phyloP scores from a whole-genome alignment of 2,797 vertebrate genomes.

The Argya squamiceps region DNA sequence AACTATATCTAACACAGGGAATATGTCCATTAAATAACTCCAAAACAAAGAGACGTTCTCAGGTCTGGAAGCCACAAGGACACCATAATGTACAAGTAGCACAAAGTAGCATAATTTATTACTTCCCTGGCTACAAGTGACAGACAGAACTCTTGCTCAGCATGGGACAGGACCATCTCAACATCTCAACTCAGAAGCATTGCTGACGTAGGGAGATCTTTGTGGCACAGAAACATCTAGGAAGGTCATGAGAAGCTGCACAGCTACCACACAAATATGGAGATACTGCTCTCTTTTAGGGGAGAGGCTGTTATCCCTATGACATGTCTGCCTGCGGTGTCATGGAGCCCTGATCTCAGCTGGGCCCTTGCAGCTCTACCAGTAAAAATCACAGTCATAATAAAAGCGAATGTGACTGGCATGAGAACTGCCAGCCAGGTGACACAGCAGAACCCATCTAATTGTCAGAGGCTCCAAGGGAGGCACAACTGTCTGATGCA shows the following conservation, averaged over 20 bases:
- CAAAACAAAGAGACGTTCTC: background rate
- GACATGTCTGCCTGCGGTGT: background rate
- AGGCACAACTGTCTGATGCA: background rate
- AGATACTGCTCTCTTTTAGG: background rate
- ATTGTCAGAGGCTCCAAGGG: background rate
- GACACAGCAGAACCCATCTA: constrained; percentile 36
- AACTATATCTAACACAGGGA: background rate
- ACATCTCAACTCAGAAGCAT: background rate
- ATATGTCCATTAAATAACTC: background rate
- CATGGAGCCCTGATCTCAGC: accelerated
- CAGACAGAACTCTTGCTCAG: background rate
- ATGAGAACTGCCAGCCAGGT: constrained; percentile 18
- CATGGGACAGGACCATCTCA: background rate
- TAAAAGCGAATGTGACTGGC: background rate
- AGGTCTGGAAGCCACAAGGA: background rate
- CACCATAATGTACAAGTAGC: background rate
- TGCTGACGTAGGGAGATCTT: background rate
- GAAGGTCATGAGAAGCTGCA: background rate
- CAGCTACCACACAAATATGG: background rate
- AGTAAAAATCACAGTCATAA: background rate
- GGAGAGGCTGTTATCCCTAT: background rate
- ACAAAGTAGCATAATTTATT: background rate
- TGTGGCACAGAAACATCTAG: background rate
- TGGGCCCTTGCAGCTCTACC: background rate
- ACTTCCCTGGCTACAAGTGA: background rate